Conservation (phyloP, 2,113 vertebrate genomes). For the Chrysemys picta region DNA sequence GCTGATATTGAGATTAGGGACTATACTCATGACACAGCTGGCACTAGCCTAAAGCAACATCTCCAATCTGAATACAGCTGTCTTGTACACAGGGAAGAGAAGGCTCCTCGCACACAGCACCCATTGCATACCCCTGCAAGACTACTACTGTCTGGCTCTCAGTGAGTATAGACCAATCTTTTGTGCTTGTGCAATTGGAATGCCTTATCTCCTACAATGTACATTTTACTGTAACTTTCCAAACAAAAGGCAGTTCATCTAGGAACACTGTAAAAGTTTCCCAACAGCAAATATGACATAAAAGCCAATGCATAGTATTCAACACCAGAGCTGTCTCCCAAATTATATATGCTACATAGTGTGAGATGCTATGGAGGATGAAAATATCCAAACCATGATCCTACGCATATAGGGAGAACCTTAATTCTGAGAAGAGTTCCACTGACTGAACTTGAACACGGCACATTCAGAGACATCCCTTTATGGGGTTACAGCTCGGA, state of each 20-base stretch:
- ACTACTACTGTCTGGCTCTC: no score
- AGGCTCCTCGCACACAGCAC: accelerated
- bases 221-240: background rate
- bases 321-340: no score
- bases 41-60: accelerated
- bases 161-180: no score
- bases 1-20: background rate
- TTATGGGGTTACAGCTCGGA: background rate
- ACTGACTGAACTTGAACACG: background rate
- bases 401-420: background rate
- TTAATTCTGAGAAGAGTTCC: background rate
- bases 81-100: background rate
- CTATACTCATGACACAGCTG: no score
- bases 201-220: background rate
- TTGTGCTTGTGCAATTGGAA: background rate
- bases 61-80: background rate
- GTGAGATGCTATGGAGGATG: no score
- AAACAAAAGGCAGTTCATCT: background rate
- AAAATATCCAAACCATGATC: background rate
- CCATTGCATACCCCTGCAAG: background rate
- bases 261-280: background rate
- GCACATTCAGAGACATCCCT: background rate
- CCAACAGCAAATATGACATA: background rate
- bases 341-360: no score
- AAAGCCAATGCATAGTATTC: no score